Conservation (phyloP, 2,888 invertebrate genomes). For the Oeneis ivallda region DNA sequence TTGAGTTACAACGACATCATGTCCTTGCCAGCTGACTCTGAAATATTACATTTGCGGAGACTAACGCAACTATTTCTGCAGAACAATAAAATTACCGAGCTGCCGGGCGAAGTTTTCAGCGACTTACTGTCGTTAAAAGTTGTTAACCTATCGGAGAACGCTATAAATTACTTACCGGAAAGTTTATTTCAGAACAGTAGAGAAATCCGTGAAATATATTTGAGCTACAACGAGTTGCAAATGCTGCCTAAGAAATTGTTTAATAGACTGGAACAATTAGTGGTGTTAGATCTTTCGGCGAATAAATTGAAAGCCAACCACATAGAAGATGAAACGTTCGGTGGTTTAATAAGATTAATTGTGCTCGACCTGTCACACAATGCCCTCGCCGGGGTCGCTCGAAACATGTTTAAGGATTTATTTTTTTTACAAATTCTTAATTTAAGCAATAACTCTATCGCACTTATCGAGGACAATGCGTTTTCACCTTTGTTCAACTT, state of each 20-base stretch:
- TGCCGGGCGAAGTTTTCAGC: conserved; percentile 89
- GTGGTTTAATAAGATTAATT: conserved; percentile 92
- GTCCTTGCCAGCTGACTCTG: conserved; percentile 87
- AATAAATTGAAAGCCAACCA: conserved; percentile 93
- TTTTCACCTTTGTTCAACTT: conserved; percentile 94
- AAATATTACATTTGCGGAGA: conserved; percentile 88
- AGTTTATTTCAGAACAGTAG: conserved; percentile 90
- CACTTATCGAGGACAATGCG: conserved; percentile 91
- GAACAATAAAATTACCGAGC: conserved; percentile 90
- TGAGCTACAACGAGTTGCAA: conserved; percentile 92
- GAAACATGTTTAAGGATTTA: conserved; percentile 92
- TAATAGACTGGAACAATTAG: conserved; percentile 91
- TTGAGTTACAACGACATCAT: conserved; percentile 90
- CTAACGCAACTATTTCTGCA: conserved; percentile 90
- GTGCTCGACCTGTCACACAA: conserved; percentile 94
- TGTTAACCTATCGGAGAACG: conserved; percentile 93
- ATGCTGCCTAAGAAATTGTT: conserved; percentile 92
- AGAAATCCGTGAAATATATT: conserved; percentile 91
- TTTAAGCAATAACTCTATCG: conserved; percentile 91
- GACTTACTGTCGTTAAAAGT: conserved; percentile 90
- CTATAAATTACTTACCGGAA: conserved; percentile 89
- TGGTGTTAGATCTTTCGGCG: conserved; percentile 91
- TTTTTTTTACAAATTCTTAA: conserved; percentile 93
- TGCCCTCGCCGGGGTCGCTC: conserved; percentile 88
- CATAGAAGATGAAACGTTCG: conserved; percentile 92